Evolutionary conservation across 30 jellyfish, hydroid and myxozoan genomes (phyloP).

Genomic region (Rhopilema esculentum): DNA sequence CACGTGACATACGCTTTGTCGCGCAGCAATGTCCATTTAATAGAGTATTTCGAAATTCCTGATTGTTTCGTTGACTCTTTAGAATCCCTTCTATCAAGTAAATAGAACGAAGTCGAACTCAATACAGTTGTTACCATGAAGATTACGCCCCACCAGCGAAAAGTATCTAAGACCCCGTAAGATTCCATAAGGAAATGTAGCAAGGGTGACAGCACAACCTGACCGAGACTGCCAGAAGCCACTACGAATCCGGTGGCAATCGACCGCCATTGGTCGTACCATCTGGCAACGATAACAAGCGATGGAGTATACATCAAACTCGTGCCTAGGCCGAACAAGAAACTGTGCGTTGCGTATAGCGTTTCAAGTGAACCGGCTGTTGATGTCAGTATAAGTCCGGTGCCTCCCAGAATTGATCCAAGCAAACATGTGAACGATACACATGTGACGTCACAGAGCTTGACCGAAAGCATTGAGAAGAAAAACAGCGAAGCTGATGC

Average conservation of each 20-base stretch:
- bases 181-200: conserved; percentile 59
- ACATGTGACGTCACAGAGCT: conserved; percentile 79
- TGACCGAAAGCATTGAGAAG: conserved; percentile 81
- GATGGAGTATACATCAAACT: conserved; percentile 96
- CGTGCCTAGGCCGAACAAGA: conserved; percentile 95
- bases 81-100: conserved; percentile 20
- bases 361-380: conserved; percentile 46
- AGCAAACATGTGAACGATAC: conserved; percentile 80
- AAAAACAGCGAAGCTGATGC: conserved; percentile 90
- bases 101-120: conserved; percentile 78
- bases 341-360: conserved; percentile 88
- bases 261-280: conserved; percentile 77
- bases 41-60: conserved; percentile 31
- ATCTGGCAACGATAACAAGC: conserved; percentile 79
- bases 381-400: conserved; percentile 86
- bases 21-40: conserved; percentile 50
- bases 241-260: conserved; percentile 92
- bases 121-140: conserved; percentile 55
- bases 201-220: conserved; percentile 83
- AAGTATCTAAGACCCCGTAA: conserved; percentile 74
- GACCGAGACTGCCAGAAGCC: conserved; percentile 92
- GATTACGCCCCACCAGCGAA: conserved; percentile 73
- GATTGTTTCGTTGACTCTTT: conserved; percentile 2
- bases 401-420: conserved; percentile 84
- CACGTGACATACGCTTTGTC: conserved; percentile 70